A percentile compares a stretch with the other conserved stretches of the same genome.
phyloP scores from a whole-genome alignment of 2,888 invertebrate species.

The Axea sp. region DNA sequence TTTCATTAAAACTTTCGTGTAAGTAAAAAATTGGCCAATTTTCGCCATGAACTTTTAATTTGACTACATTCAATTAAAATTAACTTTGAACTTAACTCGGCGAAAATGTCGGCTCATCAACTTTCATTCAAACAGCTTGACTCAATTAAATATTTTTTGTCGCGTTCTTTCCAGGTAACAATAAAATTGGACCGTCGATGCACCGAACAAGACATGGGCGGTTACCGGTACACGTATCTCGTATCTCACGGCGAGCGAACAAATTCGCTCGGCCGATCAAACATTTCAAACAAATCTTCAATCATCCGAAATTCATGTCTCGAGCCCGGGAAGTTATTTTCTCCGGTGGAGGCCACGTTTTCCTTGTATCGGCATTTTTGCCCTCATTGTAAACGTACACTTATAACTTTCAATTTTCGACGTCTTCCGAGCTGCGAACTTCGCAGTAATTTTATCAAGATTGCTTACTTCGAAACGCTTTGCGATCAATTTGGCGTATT shows the following conservation, averaged over 20 bases:
- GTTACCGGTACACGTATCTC: conserved; percentile 19
- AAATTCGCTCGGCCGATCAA: not conserved
- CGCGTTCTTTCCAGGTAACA: conserved; percentile 6
- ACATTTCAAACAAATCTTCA: not conserved
- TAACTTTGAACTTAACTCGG: not conserved
- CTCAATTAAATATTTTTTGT: conserved; percentile 9
- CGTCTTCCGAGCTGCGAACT: conserved; percentile 30
- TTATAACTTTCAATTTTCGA: conserved; percentile 49
- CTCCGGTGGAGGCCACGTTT: not conserved
- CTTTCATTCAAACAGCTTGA: conserved; percentile 4
- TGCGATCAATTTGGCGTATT: conserved; percentile 50
- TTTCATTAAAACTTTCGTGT: not conserved
- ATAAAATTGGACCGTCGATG: conserved; percentile 33
- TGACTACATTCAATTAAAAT: conserved; percentile 9
- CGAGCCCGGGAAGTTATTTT: not conserved
- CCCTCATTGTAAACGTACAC: conserved; percentile 15
- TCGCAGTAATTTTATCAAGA: conserved; percentile 47
- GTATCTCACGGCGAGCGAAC: conserved; percentile 13
- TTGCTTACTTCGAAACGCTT: conserved; percentile 55
- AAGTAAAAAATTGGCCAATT: not conserved
- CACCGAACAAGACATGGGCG: conserved; percentile 42
- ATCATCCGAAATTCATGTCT: conserved; percentile 3
- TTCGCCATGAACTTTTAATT: not conserved
- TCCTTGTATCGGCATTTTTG: not conserved
- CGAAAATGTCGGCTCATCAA: not conserved